Conservation (phyloP, 2,888 invertebrate species). For the Leptopilina myrica region DNA sequence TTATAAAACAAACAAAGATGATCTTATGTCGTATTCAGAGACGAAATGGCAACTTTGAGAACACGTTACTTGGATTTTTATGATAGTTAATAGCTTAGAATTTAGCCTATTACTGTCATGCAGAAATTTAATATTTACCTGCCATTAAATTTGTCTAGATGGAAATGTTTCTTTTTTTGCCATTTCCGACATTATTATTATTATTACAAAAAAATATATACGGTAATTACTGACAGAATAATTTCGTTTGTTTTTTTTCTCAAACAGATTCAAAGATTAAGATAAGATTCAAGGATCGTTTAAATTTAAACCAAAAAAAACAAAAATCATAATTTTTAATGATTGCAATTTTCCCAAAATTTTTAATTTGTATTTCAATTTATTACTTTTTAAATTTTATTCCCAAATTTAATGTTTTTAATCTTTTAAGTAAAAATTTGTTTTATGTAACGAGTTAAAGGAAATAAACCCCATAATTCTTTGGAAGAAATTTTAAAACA, state of each 20-base stretch:
- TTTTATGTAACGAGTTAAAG: too few species aligned
- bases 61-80: slow-evolving; percentile 28
- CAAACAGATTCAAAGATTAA: slow-evolving; percentile 16
- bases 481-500: too few species aligned
- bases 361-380: too few species aligned
- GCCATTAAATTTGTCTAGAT: slow-evolving; percentile 9
- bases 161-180: slow-evolving; percentile 32
- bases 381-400: too few species aligned
- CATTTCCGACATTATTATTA: background rate
- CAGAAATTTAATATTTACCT: background rate
- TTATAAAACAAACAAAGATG: slow-evolving; percentile 19
- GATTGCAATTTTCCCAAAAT: background rate
- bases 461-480: too few species aligned
- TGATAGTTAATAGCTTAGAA: slow-evolving; percentile 18
- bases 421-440: too few species aligned
- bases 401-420: too few species aligned
- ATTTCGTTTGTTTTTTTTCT: slow-evolving; percentile 6
- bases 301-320: background rate
- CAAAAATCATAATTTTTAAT: background rate
- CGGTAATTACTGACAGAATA: slow-evolving; percentile 13
- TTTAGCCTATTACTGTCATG: slow-evolving; percentile 14
- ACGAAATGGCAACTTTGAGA: slow-evolving; percentile 15
- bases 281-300: slow-evolving; percentile 17
- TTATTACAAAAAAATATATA: background rate
- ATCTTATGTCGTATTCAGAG: background rate